These are phyloP conservation scores for Plebejus melissa DNA, from an alignment of 2,888 invertebrate genomes.

Conservation along the genomic window DNA sequence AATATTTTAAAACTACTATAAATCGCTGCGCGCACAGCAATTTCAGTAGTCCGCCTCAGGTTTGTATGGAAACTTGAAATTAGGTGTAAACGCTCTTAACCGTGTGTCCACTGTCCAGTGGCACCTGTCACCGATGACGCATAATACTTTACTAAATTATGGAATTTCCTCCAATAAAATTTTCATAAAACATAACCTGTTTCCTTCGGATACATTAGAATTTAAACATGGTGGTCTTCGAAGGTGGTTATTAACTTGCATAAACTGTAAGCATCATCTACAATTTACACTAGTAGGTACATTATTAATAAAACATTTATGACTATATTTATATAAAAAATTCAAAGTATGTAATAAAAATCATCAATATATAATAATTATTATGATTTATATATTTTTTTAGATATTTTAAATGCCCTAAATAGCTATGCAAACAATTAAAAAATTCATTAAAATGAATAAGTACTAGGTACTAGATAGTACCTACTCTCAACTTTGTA, in stretches of 20 bases:
- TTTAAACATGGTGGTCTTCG: not conserved
- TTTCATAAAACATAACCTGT: not conserved
- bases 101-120: not conserved
- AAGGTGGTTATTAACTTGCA: not conserved
- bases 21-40: too few relatives aligned
- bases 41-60: too few relatives aligned
- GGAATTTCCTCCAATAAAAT: conserved; percentile 6
- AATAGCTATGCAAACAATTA: not conserved
- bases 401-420: not conserved
- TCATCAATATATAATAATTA: too few relatives aligned
- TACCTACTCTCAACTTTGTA: not conserved
- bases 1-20: too few relatives aligned
- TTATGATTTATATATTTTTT: not conserved
- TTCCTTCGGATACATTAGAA: not conserved
- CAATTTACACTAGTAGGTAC: too few relatives aligned
- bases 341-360: too few relatives aligned
- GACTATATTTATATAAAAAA: too few relatives aligned
- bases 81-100: too few relatives aligned
- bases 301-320: too few relatives aligned
- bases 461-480: too few relatives aligned
- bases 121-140: not conserved
- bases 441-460: not conserved
- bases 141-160: not conserved
- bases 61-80: too few relatives aligned
- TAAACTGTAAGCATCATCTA: not conserved